Base-by-base conservation (phyloP, 1,140 invertebrate species). In the Mycetomoellerius zeteki region DNA sequence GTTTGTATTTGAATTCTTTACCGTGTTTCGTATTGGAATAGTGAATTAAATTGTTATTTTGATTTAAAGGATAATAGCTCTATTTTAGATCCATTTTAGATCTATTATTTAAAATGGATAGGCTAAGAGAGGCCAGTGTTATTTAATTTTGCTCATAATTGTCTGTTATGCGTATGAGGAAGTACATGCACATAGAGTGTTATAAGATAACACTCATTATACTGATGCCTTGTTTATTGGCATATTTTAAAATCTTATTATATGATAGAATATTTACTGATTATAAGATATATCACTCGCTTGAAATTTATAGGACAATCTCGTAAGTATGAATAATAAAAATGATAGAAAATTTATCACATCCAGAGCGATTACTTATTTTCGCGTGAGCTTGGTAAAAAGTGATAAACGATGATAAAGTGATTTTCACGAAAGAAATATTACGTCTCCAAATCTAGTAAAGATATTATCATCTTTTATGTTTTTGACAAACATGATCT, bases 381-480 rank as follows among this genome's bases (percentile, higher is more conserved):
- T 69, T 50, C 21, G 65, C 37, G 21, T 69, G 21, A 69, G 43
- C 37, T 69, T 10, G 37, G 21, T 69, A 50, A 50, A 50, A 69
- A 69, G 65, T 69, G 37, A 69, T 69, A 50, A 69, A 50, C 37
- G 65, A 69, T 69, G 65, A 69, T 69, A 69, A 6, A 50, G 37
- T 50, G 65, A 69, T 69, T 69, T 69, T 69, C 21, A 6, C 37
- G 43, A 69, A 69, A 24, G 21, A 69, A 19, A 69, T 69, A 69
- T 69, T 69, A 69, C 21, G 21, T 47, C 65, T 47, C 37, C 37
- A 69, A 69, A 69, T 69, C 65, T 69, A 14, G 21, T 69, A 50
- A 69, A 50, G 21, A 50, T 69, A 50, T 69, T 69, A 69, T 50
- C 33, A 47, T 37, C 37, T 69, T 69, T 50, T 50, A 27, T 12